A percentile compares a stretch with the other conserved stretches of the same genome.
Evolutionary conservation across 2,888 invertebrate genomes (phyloP).

Genomic region (Busseola fusca): DNA sequence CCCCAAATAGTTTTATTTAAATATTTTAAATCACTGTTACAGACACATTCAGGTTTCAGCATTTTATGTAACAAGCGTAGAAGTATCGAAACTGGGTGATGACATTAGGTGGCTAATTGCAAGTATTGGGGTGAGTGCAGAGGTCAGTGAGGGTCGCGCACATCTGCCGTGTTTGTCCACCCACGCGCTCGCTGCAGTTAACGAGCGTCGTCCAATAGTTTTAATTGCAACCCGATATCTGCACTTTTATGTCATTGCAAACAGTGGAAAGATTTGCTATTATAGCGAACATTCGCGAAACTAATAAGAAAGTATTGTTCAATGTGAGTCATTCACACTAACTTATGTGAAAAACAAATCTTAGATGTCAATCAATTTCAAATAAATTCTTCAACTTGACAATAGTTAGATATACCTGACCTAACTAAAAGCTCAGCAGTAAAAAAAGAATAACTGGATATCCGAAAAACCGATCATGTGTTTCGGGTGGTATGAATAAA

Average conservation of each 20-base stretch:
- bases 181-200: conserved; percentile 79
- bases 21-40: conserved; percentile 34
- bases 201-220: conserved; percentile 82
- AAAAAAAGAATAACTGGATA: conserved; percentile 77
- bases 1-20: conserved; percentile 74
- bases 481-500: conserved; percentile 88
- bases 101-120: conserved; percentile 80
- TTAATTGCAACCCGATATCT: conserved; percentile 88
- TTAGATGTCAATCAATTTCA: conserved; percentile 56
- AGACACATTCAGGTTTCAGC: conserved; percentile 39
- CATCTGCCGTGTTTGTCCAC: conserved; percentile 86
- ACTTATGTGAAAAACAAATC: conserved; percentile 63
- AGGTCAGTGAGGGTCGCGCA: conserved; percentile 79
- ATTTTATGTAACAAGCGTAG: conserved; percentile 18
- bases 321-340: conserved; percentile 30
- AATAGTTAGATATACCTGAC: conserved; percentile 55
- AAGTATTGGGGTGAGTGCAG: conserved; percentile 76
- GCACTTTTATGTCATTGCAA: conserved; percentile 71
- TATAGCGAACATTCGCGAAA: conserved; percentile 38
- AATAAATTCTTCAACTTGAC: conserved; percentile 59
- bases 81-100: conserved; percentile 63
- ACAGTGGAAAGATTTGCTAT: conserved; percentile 57
- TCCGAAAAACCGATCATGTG: conserved; percentile 86
- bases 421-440: conserved; percentile 73
- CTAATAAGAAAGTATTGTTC: conserved; percentile 46